A percentile compares a stretch with the other conserved stretches of the same genome.
These are phyloP conservation scores for Zoroaster sp. DNA, from an alignment of 53 echinoderm and acorn worm genomes.

Conservation along the genomic window DNA sequence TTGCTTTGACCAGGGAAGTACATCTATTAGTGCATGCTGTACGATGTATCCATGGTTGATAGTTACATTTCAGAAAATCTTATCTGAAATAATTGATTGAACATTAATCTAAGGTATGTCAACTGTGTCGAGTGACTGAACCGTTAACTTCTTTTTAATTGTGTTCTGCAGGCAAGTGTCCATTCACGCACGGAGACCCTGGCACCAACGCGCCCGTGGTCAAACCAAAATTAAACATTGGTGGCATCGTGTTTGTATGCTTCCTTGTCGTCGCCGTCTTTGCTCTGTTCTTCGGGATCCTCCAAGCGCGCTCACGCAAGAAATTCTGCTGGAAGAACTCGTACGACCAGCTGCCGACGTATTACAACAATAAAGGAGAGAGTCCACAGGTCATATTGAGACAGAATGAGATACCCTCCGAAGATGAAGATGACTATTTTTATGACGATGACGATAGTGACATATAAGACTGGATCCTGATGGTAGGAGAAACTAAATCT, in stretches of 20 bases:
- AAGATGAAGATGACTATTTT: slow-evolving; percentile 76
- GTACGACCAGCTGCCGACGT: slow-evolving; percentile 74
- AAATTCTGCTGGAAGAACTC: slow-evolving; percentile 70
- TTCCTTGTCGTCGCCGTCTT: slow-evolving; percentile 69
- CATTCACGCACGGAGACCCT: background rate
- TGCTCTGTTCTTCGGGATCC: slow-evolving; percentile 80
- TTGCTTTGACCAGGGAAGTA: no score
- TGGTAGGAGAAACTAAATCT: background rate
- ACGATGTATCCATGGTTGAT: no score
- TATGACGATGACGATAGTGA: slow-evolving; percentile 82
- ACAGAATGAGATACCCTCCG: slow-evolving; percentile 63
- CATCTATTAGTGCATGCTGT: no score
- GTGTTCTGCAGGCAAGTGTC: background rate
- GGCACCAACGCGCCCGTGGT: background rate
- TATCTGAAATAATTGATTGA: no score
- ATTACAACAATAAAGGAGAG: slow-evolving; percentile 69
- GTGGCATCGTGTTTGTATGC: slow-evolving; percentile 68
- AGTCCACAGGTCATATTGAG: slow-evolving; percentile 42
- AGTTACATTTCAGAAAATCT: no score
- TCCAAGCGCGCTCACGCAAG: slow-evolving; percentile 86
- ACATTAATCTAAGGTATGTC: no score
- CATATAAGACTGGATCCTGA: background rate
- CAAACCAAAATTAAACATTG: background rate
- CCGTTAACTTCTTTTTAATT: no score
- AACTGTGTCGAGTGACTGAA: no score